Conservation (phyloP, 2,797 vertebrate genomes). For the Eidolon dupreanum region DNA sequence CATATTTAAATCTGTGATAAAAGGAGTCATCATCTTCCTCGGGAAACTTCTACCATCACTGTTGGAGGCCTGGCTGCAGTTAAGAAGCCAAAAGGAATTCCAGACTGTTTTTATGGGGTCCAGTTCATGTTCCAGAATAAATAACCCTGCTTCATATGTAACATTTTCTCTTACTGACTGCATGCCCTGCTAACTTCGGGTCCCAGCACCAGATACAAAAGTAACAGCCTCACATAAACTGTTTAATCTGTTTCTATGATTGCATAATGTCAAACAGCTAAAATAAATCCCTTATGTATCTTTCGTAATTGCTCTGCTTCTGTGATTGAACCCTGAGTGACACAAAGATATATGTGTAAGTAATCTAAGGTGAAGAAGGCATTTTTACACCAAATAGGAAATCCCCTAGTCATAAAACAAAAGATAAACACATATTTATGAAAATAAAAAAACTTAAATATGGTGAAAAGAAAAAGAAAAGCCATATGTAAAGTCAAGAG, state of each 20-base stretch:
- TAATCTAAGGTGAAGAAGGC: background rate
- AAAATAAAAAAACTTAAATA: constrained; percentile 31
- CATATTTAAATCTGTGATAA: background rate
- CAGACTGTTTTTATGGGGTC: background rate
- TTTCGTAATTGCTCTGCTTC: constrained; percentile 16
- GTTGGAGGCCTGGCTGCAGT: background rate
- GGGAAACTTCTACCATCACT: background rate
- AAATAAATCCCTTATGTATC: background rate
- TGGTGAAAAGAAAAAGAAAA: background rate
- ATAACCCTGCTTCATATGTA: background rate
- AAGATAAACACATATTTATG: background rate
- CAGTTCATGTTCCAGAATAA: background rate
- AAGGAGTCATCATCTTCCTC: background rate
- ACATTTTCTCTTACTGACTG: background rate
- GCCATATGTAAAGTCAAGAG: background rate
- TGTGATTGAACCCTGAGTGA: background rate
- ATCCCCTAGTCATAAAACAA: background rate
- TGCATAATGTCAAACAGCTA: background rate
- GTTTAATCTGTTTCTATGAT: constrained; percentile 18
- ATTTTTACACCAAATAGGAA: constrained; percentile 20
- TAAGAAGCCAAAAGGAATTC: background rate
- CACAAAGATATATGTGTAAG: background rate
- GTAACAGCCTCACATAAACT: constrained; percentile 4
- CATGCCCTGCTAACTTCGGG: background rate
- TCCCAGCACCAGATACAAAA: constrained; percentile 16